Base-by-base conservation (phyloP, 2,888 invertebrate genomes). In the Branchipolynoe longqiensis region DNA sequence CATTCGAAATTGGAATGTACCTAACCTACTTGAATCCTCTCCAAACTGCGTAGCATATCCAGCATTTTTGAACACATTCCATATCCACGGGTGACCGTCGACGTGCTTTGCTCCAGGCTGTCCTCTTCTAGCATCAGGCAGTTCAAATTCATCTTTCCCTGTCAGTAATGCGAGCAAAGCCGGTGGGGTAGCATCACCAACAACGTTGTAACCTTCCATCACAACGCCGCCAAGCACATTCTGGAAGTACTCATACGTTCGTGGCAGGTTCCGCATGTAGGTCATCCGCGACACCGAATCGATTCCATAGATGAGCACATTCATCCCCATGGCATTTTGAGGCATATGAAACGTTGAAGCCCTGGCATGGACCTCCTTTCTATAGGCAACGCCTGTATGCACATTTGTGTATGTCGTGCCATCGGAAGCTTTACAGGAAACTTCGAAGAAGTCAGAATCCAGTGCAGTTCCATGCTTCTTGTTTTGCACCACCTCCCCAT, bases 271-370 rank as follows among this genome's bases (percentile, higher is more conserved):
- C 18, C 92, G 87, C 41, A 90, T 87, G 90, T 91, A 92, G 31
- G 6, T 90, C 94, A 97, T 96, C 81, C 96, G 95, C 0, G 98
- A 97, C 0, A 98, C 94, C 0, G 98, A 98, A 94, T 98, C 98
- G 90, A 97, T 96, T 0, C 97, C 98, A 88, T 97, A 95, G 95
- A 98, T 97, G 0, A 98, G 93, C 0, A 98, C 96, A 92, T 97
- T 97, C 64, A 96, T 91, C 78, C 95, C 95, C 18, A 95, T 91
- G 84, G 95, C 93, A 83, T 94, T 93, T 18, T 59, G 28, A 38
- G 81, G 38, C n/a, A 36, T 18, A 36, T 28, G n/a, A 22, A 0
- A n/a, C 38, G 38, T n/a, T 25, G 40, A n/a, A 38, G 3, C 25
- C 28, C 82, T 56, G 12, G 18, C 38, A 6, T 64, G 48, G 28